phyloP scores from a whole-genome alignment of 1,140 invertebrate species.

The Mercenaria mercenaria region DNA sequence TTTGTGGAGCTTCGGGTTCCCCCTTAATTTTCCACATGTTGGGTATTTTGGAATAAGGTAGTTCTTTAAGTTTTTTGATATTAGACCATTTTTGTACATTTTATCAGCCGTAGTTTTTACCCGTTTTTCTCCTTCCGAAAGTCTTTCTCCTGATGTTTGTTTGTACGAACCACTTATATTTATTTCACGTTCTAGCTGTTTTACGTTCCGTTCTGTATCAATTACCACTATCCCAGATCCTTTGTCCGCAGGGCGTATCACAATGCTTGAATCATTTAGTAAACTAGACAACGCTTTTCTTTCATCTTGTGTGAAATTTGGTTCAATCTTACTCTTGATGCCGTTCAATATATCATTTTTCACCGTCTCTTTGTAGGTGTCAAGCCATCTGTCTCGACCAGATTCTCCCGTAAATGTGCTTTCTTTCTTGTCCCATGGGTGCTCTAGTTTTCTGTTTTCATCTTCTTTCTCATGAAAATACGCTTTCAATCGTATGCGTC shows the following conservation, averaged over 20 bases:
- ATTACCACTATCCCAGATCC: too few species aligned
- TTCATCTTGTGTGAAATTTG: background rate
- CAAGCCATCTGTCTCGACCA: conserved; percentile 47
- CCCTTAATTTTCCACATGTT: conserved; percentile 25
- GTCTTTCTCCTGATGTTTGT: too few species aligned
- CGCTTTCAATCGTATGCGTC: background rate
- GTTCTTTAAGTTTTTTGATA: background rate
- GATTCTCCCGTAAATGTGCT: conserved; percentile 16
- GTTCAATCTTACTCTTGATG: background rate
- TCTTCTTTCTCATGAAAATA: conserved; percentile 6
- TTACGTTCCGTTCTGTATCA: too few species aligned
- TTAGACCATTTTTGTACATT: background rate
- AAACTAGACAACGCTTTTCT: background rate
- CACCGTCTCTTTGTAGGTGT: conserved; percentile 34
- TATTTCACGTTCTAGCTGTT: too few species aligned
- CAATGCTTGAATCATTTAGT: background rate
- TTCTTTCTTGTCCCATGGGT: background rate
- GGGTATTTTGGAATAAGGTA: conserved; percentile 23
- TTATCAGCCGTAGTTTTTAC: background rate
- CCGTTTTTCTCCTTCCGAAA: too few species aligned
- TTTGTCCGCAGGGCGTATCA: too few species aligned
- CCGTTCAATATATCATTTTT: conserved; percentile 48
- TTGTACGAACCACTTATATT: too few species aligned
- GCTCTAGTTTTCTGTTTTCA: background rate
- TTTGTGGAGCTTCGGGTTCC: conserved; percentile 42